Conservation (phyloP, 1,140 invertebrate species). For the Maniola jurtina region DNA sequence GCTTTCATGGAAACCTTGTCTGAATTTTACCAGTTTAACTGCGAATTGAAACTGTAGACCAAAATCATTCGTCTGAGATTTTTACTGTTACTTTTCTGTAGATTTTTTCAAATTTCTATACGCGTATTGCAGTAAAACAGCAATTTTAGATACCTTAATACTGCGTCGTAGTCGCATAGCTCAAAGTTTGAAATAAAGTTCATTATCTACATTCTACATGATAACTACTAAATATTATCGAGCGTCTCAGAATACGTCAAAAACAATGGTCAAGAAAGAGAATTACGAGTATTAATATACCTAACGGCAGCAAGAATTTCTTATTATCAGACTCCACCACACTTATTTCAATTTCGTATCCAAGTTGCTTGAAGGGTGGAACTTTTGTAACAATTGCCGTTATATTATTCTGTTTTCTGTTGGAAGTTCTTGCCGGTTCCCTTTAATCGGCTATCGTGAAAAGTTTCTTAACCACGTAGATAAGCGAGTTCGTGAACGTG, state of each 20-base stretch:
- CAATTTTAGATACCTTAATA: too few species aligned
- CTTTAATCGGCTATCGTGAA: conserved; percentile 41
- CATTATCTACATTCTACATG: too few species aligned
- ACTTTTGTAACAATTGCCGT: conserved; percentile 28
- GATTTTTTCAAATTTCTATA: neutral
- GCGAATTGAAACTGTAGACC: conserved; percentile 15
- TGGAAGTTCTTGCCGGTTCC: conserved; percentile 27
- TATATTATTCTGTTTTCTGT: conserved; percentile 32
- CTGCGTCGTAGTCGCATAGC: too few species aligned
- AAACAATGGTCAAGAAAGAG: neutral
- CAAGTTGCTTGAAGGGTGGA: conserved; percentile 21
- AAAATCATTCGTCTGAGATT: neutral
- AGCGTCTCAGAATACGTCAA: neutral
- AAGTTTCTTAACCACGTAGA: conserved; percentile 36
- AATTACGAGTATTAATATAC: neutral
- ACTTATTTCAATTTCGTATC: conserved; percentile 30
- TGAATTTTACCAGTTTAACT: conserved; percentile 29
- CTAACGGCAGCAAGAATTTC: conserved; percentile 10
- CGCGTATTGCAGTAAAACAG: too few species aligned
- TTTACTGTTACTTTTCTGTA: neutral
- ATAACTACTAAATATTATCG: neutral
- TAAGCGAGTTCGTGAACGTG: conserved; percentile 22
- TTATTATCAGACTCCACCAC: conserved; percentile 14
- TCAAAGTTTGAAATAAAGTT: too few species aligned
- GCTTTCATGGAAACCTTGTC: conserved; percentile 37